These are phyloP conservation scores for Eristalis intricaria DNA, from an alignment of 2,888 invertebrate species.

Conservation along the genomic window DNA sequence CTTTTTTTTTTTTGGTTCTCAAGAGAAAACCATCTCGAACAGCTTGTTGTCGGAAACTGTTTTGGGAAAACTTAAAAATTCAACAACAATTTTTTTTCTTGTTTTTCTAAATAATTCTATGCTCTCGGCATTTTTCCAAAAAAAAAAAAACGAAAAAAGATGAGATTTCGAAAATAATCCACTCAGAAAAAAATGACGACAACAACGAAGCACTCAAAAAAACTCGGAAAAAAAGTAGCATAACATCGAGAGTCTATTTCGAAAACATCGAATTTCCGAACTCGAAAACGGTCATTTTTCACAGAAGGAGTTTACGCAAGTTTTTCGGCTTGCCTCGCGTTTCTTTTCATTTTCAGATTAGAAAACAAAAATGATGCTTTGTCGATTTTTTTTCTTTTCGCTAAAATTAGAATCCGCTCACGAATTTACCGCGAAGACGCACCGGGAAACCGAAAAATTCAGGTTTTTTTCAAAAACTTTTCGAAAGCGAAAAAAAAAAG, in stretches of 20 bases:
- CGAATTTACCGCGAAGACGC: conserved; percentile 44
- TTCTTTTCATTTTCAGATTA: not conserved
- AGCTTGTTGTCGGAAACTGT: conserved; percentile 36
- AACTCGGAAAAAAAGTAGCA: not conserved
- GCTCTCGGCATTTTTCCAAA: conserved; percentile 55
- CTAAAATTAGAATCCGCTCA: conserved; percentile 67
- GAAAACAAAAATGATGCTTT: not conserved
- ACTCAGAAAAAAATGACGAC: not conserved
- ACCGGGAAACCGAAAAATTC: conserved; percentile 2
- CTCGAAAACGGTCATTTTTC: conserved; percentile 1
- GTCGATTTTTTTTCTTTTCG: not conserved
- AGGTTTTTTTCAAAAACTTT: conserved; percentile 21
- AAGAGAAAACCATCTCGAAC: conserved; percentile 27
- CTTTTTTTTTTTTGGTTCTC: not conserved
- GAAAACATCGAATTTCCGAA: conserved; percentile 3
- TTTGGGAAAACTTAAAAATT: conserved; percentile 19
- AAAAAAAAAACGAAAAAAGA: conserved; percentile 19
- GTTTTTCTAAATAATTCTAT: conserved; percentile 8
- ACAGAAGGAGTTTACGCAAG: conserved; percentile 11
- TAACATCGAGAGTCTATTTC: conserved; percentile 31
- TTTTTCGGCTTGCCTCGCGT: not conserved
- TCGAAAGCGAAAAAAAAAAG: too few species aligned
- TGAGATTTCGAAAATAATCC: not conserved
- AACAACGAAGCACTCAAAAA: not conserved
- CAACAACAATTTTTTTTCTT: conserved; percentile 6